Conservation (phyloP, 1,140 invertebrate genomes). For the Oscheius sp. region DNA sequence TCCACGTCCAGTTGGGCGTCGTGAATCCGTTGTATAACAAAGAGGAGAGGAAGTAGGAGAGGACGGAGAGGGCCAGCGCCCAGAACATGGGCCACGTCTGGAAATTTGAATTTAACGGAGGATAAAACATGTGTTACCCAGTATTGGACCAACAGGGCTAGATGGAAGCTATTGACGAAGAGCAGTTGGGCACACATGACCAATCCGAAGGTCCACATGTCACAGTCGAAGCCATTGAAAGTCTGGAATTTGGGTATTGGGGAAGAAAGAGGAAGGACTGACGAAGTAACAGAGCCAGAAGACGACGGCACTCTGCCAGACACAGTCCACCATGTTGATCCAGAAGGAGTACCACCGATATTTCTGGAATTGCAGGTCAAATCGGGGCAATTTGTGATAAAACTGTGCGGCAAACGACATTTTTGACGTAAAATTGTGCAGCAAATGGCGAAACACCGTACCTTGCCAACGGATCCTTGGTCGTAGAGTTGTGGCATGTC, state of each 20-base stretch:
- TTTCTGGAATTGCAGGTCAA: too few species aligned
- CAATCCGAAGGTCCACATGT: slow-evolving; percentile 49
- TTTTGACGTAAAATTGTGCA: slow-evolving; percentile 5
- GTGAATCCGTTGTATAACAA: slow-evolving; percentile 42
- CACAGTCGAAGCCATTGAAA: slow-evolving; percentile 35
- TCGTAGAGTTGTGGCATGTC: slow-evolving; percentile 72
- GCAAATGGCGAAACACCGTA: slow-evolving; percentile 17
- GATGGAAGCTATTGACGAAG: slow-evolving; percentile 62
- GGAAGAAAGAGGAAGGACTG: slow-evolving; percentile 49
- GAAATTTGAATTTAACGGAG: slow-evolving; percentile 3
- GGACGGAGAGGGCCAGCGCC: slow-evolving; percentile 35
- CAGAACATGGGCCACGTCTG: slow-evolving; percentile 39
- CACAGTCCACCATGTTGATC: slow-evolving; percentile 79
- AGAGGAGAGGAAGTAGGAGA: slow-evolving; percentile 39
- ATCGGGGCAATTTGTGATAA: too few species aligned
- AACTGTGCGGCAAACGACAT: too few species aligned
- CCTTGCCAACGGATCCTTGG: slow-evolving; percentile 52
- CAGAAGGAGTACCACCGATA: slow-evolving; percentile 85
- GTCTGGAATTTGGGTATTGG: slow-evolving; percentile 25
- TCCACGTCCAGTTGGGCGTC: slow-evolving; percentile 34
- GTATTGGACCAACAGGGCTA: slow-evolving; percentile 51
- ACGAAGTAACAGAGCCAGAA: slow-evolving; percentile 79
- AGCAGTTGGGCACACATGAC: slow-evolving; percentile 40
- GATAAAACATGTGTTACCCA: slow-evolving; percentile 39
- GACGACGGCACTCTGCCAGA: slow-evolving; percentile 87